Evolutionary conservation across 2,888 invertebrate species (phyloP).

Genomic region (Stegophylla sp.): DNA sequence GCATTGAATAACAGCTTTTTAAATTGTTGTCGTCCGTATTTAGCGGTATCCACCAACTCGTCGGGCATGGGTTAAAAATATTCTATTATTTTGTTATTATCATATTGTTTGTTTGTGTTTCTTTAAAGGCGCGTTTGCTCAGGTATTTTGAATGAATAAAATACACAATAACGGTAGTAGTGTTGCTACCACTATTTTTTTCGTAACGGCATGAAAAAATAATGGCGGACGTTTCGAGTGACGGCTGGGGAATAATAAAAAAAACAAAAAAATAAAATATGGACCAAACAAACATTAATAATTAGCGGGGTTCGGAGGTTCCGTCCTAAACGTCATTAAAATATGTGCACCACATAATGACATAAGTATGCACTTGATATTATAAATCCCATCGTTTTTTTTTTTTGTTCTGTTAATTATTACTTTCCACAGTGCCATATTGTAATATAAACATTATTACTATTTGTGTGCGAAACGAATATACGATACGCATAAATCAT

Average conservation of each 20-base stretch:
- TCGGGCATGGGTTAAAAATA: not conserved
- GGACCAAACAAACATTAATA: constrained; percentile 45
- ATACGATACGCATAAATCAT: too few species aligned
- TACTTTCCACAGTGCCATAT: not conserved
- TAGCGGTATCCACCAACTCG: constrained; percentile 31
- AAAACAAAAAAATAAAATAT: constrained; percentile 15
- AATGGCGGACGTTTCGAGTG: constrained; percentile 21
- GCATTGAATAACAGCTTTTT: constrained; percentile 38
- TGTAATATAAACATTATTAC: not conserved
- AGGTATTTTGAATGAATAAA: constrained; percentile 40
- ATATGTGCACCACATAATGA: constrained; percentile 14
- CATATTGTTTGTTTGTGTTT: constrained; percentile 29
- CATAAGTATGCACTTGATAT: constrained; percentile 6
- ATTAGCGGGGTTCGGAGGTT: constrained; percentile 14
- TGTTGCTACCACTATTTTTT: not conserved
- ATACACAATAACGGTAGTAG: constrained; percentile 13
- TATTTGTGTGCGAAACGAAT: not conserved
- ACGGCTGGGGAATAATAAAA: not conserved
- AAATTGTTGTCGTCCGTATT: constrained; percentile 29
- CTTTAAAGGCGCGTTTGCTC: constrained; percentile 48
- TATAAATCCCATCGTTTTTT: not conserved
- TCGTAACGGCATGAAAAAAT: constrained; percentile 4
- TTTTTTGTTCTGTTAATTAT: constrained; percentile 24
- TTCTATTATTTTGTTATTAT: too few species aligned
- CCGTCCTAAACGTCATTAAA: constrained; percentile 36